Percentiles rank a stretch among this genome's conserved stretches.
These are phyloP conservation scores for Leucoraja ocellata DNA, from an alignment of 2,797 vertebrate genomes.

Conservation along the genomic window DNA sequence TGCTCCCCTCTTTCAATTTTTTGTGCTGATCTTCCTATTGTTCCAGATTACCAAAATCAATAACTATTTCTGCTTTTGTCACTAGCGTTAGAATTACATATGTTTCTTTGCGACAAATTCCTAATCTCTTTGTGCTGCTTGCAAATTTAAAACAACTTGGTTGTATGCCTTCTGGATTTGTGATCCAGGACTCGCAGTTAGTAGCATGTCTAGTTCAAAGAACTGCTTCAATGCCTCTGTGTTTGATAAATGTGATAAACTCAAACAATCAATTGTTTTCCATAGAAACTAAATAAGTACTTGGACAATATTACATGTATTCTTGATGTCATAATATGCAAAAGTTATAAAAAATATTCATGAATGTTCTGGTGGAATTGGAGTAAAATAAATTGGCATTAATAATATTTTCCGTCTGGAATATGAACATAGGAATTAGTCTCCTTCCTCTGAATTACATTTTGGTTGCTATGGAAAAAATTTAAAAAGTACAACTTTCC, in stretches of 20 bases:
- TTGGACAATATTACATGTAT: slow-evolving; percentile 36
- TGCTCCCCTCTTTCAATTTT: slow-evolving; percentile 1
- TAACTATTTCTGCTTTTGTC: slow-evolving; percentile 9
- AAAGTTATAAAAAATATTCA: background rate
- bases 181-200: slow-evolving; percentile 13
- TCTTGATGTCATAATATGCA: slow-evolving; percentile 3
- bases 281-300: background rate
- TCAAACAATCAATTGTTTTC: slow-evolving; percentile 35
- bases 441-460: background rate
- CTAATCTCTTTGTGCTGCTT: background rate
- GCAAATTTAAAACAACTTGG: background rate
- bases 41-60: background rate
- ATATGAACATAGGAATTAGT: background rate
- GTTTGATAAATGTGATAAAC: slow-evolving; percentile 24
- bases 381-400: background rate
- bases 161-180: background rate
- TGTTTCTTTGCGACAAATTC: background rate
- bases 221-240: slow-evolving; percentile 39
- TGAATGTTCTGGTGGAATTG: background rate
- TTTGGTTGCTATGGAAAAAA: background rate
- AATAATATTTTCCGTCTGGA: background rate
- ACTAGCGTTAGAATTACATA: slow-evolving; percentile 7
- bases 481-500: background rate
- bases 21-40: slow-evolving; percentile 23
- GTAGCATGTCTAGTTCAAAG: slow-evolving; percentile 38